phyloP scores from a whole-genome alignment of 2,888 invertebrate genomes.

The Stenurella melanura region DNA sequence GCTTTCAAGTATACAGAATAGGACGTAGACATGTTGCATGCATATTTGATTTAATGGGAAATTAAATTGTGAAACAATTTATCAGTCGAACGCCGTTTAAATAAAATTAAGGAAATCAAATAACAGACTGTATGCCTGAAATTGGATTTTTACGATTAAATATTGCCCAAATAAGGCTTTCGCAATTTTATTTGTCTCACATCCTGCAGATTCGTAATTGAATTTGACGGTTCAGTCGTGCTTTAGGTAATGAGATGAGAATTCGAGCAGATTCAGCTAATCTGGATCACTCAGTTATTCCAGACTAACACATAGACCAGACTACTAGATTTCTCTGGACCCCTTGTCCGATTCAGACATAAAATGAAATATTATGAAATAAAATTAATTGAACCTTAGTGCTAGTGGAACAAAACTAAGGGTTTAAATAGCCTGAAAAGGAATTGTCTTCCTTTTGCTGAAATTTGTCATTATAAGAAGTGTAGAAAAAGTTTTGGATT shows the following conservation, averaged over 20 bases:
- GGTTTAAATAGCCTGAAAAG: too few species aligned
- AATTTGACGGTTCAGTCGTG: not conserved
- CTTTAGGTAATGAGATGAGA: not conserved
- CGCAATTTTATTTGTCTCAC: not conserved
- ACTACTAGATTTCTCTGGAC: too few species aligned
- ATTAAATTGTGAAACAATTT: slow-evolving; percentile 2
- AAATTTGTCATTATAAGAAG: too few species aligned
- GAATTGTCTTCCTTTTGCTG: too few species aligned
- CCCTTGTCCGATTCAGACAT: too few species aligned
- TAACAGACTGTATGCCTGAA: not conserved
- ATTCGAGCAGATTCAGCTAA: not conserved
- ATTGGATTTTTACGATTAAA: slow-evolving; percentile 3
- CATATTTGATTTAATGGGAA: slow-evolving; percentile 3
- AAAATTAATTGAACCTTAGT: too few species aligned
- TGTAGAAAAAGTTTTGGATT: too few species aligned
- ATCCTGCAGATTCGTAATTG: not conserved
- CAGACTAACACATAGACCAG: not conserved
- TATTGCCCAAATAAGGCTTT: not conserved
- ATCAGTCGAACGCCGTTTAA: not conserved
- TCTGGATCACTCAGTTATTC: not conserved
- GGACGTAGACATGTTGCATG: slow-evolving; percentile 1
- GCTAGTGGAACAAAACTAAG: too few species aligned
- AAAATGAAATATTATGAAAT: too few species aligned
- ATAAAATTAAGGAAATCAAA: not conserved
- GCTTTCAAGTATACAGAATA: slow-evolving; percentile 1